Evolutionary conservation across 2,113 vertebrate species (phyloP).

Genomic region (Mustela lutreola): DNA sequence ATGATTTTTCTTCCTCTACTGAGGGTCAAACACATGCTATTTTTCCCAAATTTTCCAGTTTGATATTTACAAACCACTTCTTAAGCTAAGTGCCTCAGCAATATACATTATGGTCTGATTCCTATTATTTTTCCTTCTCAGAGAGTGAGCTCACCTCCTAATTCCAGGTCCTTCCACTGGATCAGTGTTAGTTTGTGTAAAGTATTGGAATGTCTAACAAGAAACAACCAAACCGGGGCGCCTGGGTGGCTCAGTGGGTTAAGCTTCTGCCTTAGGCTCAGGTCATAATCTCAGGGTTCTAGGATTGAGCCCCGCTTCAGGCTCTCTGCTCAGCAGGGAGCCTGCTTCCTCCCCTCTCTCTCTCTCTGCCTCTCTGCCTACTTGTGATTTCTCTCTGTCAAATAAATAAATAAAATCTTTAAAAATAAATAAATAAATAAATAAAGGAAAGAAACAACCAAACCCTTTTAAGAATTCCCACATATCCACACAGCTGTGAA

Average conservation of each 20-base stretch:
- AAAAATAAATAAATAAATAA: too few relatives aligned
- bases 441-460: neutral
- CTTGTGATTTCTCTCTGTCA: too few relatives aligned
- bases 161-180: fast-evolving
- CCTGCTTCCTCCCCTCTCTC: too few relatives aligned
- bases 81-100: neutral
- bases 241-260: too few relatives aligned
- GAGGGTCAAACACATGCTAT: neutral
- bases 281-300: too few relatives aligned
- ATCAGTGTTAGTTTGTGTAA: neutral
- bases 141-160: fast-evolving
- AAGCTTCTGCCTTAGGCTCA: too few relatives aligned
- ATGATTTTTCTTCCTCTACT: neutral
- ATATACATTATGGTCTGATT: neutral
- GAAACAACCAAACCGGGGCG: neutral
- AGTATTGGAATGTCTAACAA: neutral
- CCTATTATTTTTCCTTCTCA: neutral
- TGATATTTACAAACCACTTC: neutral
- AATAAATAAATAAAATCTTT: too few relatives aligned
- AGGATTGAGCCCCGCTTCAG: too few relatives aligned
- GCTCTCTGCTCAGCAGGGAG: too few relatives aligned
- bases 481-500: neutral
- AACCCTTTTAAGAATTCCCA: neutral
- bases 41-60: neutral
- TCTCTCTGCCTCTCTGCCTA: too few relatives aligned